Conservation (phyloP, 2,797 vertebrate species). For the Centroberyx gerrardi region DNA sequence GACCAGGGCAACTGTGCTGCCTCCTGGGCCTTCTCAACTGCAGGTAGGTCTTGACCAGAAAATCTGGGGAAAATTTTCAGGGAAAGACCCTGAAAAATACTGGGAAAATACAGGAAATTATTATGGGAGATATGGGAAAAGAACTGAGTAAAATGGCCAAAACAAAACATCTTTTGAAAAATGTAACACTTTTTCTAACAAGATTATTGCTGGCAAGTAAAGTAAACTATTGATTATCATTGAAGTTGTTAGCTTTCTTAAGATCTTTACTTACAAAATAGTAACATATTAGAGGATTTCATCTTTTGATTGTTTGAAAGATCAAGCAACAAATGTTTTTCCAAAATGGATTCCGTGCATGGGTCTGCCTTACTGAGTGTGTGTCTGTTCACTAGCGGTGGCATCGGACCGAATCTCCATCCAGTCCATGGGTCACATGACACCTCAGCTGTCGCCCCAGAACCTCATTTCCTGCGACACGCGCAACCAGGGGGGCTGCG, state of each 20-base stretch:
- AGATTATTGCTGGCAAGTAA: neutral
- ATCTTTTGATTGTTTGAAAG: too few species aligned
- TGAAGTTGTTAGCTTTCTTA: neutral
- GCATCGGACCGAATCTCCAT: conserved; percentile 97
- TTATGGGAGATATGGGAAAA: neutral
- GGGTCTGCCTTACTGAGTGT: neutral
- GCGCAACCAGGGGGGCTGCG: conserved; percentile 93
- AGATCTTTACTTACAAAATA: neutral
- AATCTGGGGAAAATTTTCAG: neutral
- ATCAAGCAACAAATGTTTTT: too few species aligned
- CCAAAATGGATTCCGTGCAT: too few species aligned
- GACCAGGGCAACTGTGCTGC: conserved; percentile 98
- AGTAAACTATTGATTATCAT: too few species aligned
- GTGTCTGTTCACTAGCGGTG: conserved; percentile 84
- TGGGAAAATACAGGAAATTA: neutral
- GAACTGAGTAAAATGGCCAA: neutral
- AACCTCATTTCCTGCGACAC: conserved; percentile 97
- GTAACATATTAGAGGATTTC: neutral
- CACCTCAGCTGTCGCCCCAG: conserved; percentile 93
- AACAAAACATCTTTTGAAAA: too few species aligned
- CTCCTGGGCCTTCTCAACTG: conserved; percentile 98
- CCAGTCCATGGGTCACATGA: conserved; percentile 99
- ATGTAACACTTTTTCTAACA: too few species aligned
- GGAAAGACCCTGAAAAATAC: neutral
- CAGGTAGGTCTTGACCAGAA: conserved; percentile 80